Conservation (phyloP, 2,797 vertebrate species). For the Hozukius guyotensis region DNA sequence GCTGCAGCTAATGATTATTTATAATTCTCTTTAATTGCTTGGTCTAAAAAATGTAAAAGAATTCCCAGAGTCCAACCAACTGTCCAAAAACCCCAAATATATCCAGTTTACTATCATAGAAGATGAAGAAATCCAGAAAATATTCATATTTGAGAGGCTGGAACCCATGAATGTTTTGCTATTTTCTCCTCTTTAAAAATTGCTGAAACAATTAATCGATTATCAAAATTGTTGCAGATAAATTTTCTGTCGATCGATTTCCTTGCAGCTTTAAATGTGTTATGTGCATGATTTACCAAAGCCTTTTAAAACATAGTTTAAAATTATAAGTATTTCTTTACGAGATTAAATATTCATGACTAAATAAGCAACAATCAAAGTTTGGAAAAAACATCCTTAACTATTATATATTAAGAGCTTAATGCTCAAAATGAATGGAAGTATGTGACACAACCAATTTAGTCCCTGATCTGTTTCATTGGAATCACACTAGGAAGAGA, state of each 20-base stretch:
- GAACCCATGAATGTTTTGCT: no score
- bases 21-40: not conserved
- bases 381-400: not conserved
- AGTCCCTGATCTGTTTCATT: no score
- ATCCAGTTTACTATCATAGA: not conserved
- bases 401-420: not conserved
- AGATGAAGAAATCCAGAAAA: not conserved
- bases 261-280: no score
- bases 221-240: not conserved
- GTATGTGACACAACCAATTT: no score
- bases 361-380: not conserved
- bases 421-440: not conserved
- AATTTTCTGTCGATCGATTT: not conserved
- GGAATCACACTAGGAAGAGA: no score
- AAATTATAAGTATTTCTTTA: not conserved
- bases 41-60: not conserved
- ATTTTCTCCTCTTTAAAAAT: not conserved
- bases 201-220: not conserved
- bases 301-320: not conserved
- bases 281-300: not conserved
- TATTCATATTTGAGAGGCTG: not conserved
- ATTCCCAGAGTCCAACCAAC: not conserved
- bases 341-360: not conserved
- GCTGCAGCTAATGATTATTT: not conserved
- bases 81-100: not conserved